Base-by-base conservation (phyloP, 1,140 invertebrate species). In the Oedothorax gibbosus region DNA sequence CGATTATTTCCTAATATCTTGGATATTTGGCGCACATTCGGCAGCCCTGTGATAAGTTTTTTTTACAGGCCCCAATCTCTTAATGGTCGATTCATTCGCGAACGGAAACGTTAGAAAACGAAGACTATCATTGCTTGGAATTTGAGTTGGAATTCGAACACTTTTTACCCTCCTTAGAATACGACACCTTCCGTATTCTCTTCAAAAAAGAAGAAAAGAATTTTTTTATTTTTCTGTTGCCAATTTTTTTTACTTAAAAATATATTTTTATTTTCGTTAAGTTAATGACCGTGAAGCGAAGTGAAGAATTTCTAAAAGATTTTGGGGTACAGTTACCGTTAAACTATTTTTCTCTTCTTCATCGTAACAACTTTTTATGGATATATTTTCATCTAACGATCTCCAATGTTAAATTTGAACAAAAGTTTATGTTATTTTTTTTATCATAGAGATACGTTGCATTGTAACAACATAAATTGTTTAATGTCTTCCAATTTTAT, bases 261-360 rank as follows among this genome's bases (percentile, higher is more conserved):
- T 53, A 71, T 71, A 71, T 53, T 75, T 77, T 79, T 35, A 35
- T 81, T 81, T 73, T 73, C 80, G 56, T 62, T 72, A 64, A 60
- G 68, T 73, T 82, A 82, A 82, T 82, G 80, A 82, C 80, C 80
- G 57, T 79, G 64, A 68, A 79, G 62, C 51, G 72, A 77, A 35
- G 35, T 60, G 78, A 66, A 82, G 80, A 64, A 82, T 73, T 64
- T 71, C 57, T 73, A 71, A 79, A 79, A 20, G 56, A 54, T 68
- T 79, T 21, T 15, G 60, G 76, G 56, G 60, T 51, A 57, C 54
- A 76, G 20, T 76, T 76, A 57, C 75, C 65, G 75, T 77, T 77
- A 51, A 64, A 65, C 60, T 60, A 50, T 50, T 77, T 77, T 50
- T 64, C 64, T 64, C 62, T 77, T 53, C 53, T 65, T 77, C 50